phyloP scores from a whole-genome alignment of 2,113 vertebrate species.

The Eurypyga helias region DNA sequence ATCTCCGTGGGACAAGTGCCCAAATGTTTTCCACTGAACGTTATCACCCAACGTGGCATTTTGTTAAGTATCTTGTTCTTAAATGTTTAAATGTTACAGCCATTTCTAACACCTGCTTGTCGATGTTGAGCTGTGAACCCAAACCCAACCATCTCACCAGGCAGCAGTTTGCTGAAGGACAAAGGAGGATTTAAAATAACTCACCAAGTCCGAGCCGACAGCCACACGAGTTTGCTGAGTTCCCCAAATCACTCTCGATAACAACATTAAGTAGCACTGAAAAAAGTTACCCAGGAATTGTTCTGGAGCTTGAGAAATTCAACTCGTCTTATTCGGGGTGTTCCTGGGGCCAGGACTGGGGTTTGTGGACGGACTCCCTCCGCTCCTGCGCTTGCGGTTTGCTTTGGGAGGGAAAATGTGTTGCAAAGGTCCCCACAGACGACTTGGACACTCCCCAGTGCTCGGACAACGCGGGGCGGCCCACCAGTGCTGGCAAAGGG shows the following conservation, averaged over 20 bases:
- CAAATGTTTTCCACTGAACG: background rate
- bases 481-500: background rate
- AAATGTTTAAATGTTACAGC: background rate
- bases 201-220: accelerated
- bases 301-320: background rate
- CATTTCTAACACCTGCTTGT: background rate
- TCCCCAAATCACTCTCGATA: background rate
- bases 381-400: background rate
- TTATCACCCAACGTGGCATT: background rate
- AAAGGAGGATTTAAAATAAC: background rate
- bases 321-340: too few species aligned
- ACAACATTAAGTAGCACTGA: background rate
- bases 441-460: too few species aligned
- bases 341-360: background rate
- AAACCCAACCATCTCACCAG: background rate
- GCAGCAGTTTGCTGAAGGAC: background rate
- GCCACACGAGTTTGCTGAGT: background rate
- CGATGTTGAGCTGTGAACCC: background rate
- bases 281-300: background rate
- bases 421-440: accelerated
- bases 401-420: background rate
- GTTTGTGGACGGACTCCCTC: background rate
- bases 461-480: background rate
- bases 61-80: background rate
- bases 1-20: background rate